Base-by-base conservation (phyloP, 2,888 invertebrate genomes). In the Drosophila differens region DNA sequence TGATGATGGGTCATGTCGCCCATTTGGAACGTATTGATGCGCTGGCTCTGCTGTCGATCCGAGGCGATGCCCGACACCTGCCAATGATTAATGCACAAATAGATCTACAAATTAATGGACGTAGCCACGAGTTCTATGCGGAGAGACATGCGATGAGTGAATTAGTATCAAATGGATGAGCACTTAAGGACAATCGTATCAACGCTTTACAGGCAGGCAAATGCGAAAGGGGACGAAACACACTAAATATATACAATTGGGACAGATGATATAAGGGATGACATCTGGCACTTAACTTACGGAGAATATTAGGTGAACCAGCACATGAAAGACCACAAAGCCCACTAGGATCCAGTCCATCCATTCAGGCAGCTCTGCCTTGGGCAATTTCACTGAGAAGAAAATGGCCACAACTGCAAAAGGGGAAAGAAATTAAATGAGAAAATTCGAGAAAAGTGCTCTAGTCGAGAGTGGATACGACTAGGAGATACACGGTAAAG, bases 391-490 rank as follows among this genome's bases (percentile, higher is more conserved):
- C 32, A 97, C 96, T 49, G 99, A 97, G 91, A 98, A 96, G 95
- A 99, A 99, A 89, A 99, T 97, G 60, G 98, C 97, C 19, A 98
- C 96, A 93, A 99, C 98, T 98, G 94, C 14, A 95, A 79, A 32
- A 47, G 16, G 44, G n/a, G 5, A 19, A 10, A 30, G 2, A 28
- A 32, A 3, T 16, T 39, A 47, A 5, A 10, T 25, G 4, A 53
- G 1, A 7, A 37, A 5, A 3, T 28, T 47, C 7, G 4, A 9
- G 28, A 1, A 22, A 4, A 6, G 10, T 14, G 22, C 3, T 4
- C 22, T 12, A 44, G 22, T 22, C 7, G 28, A 49, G 9, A 10
- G 49, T 51, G 14, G 0, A 3, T 14, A 47, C 22, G 22, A 47
- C 16, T 25, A 25, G 47, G 0, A 14, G 10, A 41, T 12, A 12